These are phyloP conservation scores for Panurus biarmicus DNA, from an alignment of 2,113 vertebrate species.

Conservation along the genomic window DNA sequence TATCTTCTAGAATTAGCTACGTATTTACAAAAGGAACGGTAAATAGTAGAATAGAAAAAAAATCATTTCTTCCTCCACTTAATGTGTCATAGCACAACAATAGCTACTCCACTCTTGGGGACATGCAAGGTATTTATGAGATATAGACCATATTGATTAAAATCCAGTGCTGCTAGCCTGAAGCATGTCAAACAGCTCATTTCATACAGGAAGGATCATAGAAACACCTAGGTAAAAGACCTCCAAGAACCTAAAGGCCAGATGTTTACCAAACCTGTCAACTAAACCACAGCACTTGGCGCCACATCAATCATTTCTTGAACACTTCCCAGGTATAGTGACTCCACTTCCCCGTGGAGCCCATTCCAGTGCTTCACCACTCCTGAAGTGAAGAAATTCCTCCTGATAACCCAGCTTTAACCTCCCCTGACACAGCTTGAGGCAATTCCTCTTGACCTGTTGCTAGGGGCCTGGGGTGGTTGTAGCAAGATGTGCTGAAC, in stretches of 20 bases:
- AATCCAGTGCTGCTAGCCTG: not conserved
- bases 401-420: not conserved
- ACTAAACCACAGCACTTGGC: no score
- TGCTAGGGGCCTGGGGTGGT: not conserved
- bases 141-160: not conserved
- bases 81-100: not conserved
- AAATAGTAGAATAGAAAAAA: not conserved
- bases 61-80: not conserved
- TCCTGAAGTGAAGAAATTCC: not conserved
- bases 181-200: not conserved
- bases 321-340: no score
- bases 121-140: not conserved
- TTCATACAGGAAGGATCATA: not conserved
- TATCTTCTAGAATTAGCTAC: not conserved
- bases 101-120: not conserved
- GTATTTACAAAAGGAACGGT: not conserved
- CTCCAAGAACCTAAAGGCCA: not conserved
- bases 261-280: not conserved
- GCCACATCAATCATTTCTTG: not conserved
- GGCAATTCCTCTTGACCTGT: not conserved
- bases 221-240: not conserved
- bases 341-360: not conserved
- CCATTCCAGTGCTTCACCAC: not conserved
- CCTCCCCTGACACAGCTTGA: not conserved
- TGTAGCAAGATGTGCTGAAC: not conserved